These are phyloP conservation scores for Holcopasites calliopsidis DNA, from an alignment of 1,140 invertebrate species.

Conservation along the genomic window DNA sequence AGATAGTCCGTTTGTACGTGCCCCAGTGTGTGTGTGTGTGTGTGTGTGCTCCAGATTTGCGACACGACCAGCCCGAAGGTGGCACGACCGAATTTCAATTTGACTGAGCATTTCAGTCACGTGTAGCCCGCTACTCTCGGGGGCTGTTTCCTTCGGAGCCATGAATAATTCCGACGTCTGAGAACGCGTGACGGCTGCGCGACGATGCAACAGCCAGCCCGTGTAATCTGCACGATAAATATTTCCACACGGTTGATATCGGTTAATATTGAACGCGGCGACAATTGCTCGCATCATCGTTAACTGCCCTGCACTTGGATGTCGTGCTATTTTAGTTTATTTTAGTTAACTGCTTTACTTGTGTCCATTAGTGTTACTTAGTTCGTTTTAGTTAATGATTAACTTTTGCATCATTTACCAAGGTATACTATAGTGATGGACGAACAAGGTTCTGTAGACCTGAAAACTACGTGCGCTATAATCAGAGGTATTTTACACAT, in stretches of 20 bases:
- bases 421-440: too few relatives aligned
- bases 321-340: too few relatives aligned
- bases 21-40: background rate
- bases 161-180: slow-evolving; percentile 58
- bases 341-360: too few relatives aligned
- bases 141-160: slow-evolving; percentile 50
- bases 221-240: slow-evolving; percentile 40
- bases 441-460: too few relatives aligned
- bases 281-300: background rate
- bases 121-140: slow-evolving; percentile 43
- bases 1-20: background rate
- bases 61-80: slow-evolving; percentile 29
- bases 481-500: too few relatives aligned
- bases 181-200: slow-evolving; percentile 27
- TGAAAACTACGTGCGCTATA: too few relatives aligned
- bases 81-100: slow-evolving; percentile 61
- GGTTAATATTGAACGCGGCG: slow-evolving; percentile 21
- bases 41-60: slow-evolving; percentile 53
- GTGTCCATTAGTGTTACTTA: too few relatives aligned
- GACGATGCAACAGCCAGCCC: slow-evolving; percentile 33
- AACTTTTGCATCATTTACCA: too few relatives aligned
- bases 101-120: slow-evolving; percentile 61
- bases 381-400: too few relatives aligned
- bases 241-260: slow-evolving; percentile 32
- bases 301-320: too few relatives aligned